Conservation (phyloP, 2,113 vertebrate species). For the Ardeotis arabs region DNA sequence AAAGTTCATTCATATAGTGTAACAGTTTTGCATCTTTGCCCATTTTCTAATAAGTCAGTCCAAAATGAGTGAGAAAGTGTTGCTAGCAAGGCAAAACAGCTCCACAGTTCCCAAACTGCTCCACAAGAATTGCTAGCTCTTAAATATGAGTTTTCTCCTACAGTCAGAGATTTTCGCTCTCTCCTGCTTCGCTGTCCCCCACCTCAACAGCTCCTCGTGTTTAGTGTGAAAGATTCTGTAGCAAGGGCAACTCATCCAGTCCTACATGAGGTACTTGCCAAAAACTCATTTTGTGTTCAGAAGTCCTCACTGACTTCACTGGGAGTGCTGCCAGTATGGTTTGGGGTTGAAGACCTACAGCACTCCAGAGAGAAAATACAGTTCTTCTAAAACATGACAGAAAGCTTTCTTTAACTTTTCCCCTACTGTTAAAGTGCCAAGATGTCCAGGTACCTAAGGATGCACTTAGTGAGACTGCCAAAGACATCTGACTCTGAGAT, state of each 20-base stretch:
- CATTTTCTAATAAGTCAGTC: background rate
- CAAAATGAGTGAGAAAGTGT: background rate
- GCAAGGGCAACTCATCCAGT: background rate
- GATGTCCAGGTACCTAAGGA: background rate
- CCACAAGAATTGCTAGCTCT: background rate
- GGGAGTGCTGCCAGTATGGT: background rate
- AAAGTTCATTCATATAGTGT: background rate
- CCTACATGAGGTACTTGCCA: background rate
- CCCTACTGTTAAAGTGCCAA: background rate
- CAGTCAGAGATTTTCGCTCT: background rate
- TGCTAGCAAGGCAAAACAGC: background rate
- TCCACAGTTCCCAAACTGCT: background rate
- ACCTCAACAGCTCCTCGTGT: background rate
- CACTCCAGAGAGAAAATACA: background rate
- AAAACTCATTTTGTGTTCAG: background rate
- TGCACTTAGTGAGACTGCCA: background rate
- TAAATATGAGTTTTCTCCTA: background rate
- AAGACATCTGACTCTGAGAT: background rate
- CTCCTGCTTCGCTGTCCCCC: background rate
- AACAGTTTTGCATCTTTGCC: background rate
- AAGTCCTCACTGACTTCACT: background rate
- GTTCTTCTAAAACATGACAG: fast-evolving
- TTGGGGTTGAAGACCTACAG: background rate
- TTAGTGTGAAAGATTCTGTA: background rate
- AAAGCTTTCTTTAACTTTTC: background rate